Conservation (phyloP, 2,888 invertebrate species). For the Lapara coniferarum region DNA sequence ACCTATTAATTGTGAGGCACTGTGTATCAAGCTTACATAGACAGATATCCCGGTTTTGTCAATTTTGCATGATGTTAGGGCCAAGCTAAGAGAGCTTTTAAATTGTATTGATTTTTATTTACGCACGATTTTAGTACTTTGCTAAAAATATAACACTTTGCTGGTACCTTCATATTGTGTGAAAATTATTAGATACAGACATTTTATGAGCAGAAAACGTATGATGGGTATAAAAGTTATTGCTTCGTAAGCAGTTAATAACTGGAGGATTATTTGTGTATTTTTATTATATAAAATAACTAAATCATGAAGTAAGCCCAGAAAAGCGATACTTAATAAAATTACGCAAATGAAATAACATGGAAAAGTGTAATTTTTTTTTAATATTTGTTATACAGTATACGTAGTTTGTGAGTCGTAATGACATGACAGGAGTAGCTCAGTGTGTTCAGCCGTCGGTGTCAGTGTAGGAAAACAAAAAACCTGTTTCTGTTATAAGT, state of each 20-base stretch:
- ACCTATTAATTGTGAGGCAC: neutral
- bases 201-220: no score
- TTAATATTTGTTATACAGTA: no score
- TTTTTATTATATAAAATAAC: neutral
- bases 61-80: constrained; percentile 5
- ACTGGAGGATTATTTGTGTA: neutral
- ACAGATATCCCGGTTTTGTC: neutral
- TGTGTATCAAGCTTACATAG: neutral
- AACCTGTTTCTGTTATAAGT: no score
- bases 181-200: no score
- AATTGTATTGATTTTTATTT: neutral
- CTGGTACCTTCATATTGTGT: no score
- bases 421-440: no score
- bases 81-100: neutral
- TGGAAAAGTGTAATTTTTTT: constrained; percentile 8
- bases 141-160: no score
- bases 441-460: no score
- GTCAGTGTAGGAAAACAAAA: no score
- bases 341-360: constrained; percentile 10
- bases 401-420: no score
- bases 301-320: neutral
- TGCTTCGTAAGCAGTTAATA: no score
- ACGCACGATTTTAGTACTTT: neutral
- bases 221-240: no score
- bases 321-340: neutral